A percentile compares a stretch with the other conserved stretches of the same genome.
phyloP scores from a whole-genome alignment of 2,888 invertebrate species.

The Ennomos erosarius region DNA sequence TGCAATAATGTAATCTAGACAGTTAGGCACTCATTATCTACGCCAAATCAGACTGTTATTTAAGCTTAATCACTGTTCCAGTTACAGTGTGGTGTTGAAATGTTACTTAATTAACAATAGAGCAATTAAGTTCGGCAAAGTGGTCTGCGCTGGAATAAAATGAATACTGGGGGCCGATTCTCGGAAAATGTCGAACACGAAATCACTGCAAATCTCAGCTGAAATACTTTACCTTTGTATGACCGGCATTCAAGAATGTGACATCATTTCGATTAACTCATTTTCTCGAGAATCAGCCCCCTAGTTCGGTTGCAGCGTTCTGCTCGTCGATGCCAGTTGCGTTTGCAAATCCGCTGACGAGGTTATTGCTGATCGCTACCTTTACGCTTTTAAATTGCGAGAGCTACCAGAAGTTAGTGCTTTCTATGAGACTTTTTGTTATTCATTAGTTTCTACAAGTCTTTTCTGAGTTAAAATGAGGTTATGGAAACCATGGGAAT shows the following conservation, averaged over 20 bases:
- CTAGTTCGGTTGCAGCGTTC: slow-evolving; percentile 50
- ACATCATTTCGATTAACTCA: too few species aligned
- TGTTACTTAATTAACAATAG: slow-evolving; percentile 84
- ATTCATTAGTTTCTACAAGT: too few species aligned
- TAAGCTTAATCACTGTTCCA: slow-evolving; percentile 24
- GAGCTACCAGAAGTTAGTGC: neutral
- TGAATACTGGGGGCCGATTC: slow-evolving; percentile 48
- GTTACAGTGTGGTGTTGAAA: slow-evolving; percentile 58
- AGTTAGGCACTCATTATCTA: too few species aligned
- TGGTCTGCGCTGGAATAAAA: slow-evolving; percentile 62
- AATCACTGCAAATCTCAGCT: too few species aligned
- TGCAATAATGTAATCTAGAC: too few species aligned
- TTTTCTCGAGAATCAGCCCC: slow-evolving; percentile 16
- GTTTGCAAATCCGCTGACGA: slow-evolving; percentile 78
- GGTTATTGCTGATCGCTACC: slow-evolving; percentile 67
- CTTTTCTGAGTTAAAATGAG: too few species aligned
- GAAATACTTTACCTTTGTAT: too few species aligned
- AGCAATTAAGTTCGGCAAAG: slow-evolving; percentile 80
- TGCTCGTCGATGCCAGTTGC: slow-evolving; percentile 72
- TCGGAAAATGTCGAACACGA: too few species aligned
- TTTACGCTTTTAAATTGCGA: slow-evolving; percentile 45
- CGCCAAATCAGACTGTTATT: neutral
- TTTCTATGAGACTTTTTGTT: too few species aligned
- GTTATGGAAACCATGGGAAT: too few species aligned
- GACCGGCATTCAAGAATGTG: too few species aligned